These are phyloP conservation scores for Regulus satrapa DNA, from an alignment of 2,113 vertebrate species.

Conservation along the genomic window DNA sequence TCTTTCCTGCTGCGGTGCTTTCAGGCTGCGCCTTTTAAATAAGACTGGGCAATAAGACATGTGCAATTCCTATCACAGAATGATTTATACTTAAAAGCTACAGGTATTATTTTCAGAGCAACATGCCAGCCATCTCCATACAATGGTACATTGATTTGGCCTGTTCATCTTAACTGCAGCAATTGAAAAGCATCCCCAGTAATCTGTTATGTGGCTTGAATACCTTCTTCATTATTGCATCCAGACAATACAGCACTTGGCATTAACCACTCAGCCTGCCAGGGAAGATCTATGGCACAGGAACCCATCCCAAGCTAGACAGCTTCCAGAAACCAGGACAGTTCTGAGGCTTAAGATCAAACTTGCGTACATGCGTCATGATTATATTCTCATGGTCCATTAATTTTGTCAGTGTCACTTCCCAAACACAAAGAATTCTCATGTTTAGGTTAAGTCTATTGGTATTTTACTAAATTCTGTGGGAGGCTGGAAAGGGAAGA, in stretches of 20 bases:
- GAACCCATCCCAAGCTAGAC: not conserved
- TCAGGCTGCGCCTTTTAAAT: conserved; percentile 10
- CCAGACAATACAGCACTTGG: not conserved
- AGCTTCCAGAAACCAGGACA: not conserved
- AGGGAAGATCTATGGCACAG: not conserved
- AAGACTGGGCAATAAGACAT: not conserved
- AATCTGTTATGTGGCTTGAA: not conserved
- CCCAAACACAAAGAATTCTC: not conserved
- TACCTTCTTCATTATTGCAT: not conserved
- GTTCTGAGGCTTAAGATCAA: not conserved
- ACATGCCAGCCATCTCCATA: not conserved
- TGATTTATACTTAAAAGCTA: not conserved
- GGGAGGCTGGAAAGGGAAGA: not conserved
- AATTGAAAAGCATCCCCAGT: not conserved
- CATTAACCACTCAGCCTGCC: not conserved
- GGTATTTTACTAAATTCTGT: not conserved
- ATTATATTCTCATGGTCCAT: not conserved
- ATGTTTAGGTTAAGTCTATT: not conserved
- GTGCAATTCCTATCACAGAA: not conserved
- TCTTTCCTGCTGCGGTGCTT: not conserved
- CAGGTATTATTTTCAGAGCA: not conserved
- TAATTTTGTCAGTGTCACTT: not conserved
- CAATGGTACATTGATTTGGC: not conserved
- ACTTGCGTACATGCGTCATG: fast-evolving
- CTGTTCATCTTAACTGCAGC: not conserved